A percentile compares a stretch with the other conserved stretches of the same genome.
phyloP scores from a whole-genome alignment of 2,888 invertebrate genomes.

The Andrena haemorrhoa region DNA sequence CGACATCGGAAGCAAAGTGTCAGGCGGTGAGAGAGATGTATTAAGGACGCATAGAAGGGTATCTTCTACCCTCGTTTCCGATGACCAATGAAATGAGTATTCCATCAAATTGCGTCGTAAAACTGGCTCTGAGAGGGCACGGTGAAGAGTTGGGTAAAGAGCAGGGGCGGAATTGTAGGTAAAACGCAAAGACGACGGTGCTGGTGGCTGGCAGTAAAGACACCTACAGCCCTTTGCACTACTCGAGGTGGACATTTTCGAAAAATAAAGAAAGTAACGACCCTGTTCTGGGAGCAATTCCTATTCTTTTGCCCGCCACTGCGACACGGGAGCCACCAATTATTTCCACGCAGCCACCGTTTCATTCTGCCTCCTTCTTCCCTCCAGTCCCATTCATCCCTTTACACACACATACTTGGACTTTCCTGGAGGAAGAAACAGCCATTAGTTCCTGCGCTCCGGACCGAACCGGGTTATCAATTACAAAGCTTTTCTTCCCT shows the following conservation, averaged over 20 bases:
- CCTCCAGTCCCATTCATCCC: not conserved
- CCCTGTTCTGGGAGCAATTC: conserved; percentile 2
- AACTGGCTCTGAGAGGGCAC: not conserved
- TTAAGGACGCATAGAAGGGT: not conserved
- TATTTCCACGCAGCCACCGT: conserved; percentile 15
- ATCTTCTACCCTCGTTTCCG: not conserved
- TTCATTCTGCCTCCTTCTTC: not conserved
- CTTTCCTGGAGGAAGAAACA: too few species aligned
- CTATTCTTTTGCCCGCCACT: conserved; percentile 29
- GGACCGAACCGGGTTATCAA: too few species aligned
- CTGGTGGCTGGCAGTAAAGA: conserved; percentile 23
- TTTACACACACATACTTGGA: not conserved
- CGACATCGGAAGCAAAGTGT: not conserved
- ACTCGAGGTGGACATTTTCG: conserved; percentile 21
- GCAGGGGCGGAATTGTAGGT: not conserved
- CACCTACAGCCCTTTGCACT: conserved; percentile 21
- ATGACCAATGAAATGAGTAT: not conserved
- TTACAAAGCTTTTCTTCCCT: too few species aligned
- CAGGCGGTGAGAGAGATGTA: not conserved
- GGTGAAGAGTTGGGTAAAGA: too few species aligned
- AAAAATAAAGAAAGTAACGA: not conserved
- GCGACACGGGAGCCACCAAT: conserved; percentile 14
- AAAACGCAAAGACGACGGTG: conserved; percentile 14
- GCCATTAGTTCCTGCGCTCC: too few species aligned
- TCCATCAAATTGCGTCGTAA: not conserved